Evolutionary conservation across 1,140 invertebrate genomes (phyloP).

Genomic region (Cotesia glomerata): DNA sequence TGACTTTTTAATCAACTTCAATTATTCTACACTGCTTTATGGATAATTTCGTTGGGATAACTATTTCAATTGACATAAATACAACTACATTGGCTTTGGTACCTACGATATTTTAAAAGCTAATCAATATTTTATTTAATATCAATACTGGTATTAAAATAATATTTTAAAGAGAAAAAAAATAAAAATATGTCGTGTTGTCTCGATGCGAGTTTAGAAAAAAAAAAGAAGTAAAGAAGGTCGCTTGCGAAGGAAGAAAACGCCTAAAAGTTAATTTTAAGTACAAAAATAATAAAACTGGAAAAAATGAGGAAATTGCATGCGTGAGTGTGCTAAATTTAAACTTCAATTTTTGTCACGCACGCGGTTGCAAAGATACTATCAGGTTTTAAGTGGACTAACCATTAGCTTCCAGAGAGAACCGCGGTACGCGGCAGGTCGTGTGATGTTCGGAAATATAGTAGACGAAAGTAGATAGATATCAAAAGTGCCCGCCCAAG

Average conservation of each 20-base stretch:
- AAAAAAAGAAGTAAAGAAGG: not conserved
- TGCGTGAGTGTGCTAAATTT: not conserved
- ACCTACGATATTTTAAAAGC: too few species aligned
- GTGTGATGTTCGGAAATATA: not conserved
- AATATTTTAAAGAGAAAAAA: too few species aligned
- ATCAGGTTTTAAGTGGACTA: not conserved
- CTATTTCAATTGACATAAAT: too few species aligned
- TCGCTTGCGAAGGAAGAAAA: too few species aligned
- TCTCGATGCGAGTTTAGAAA: not conserved
- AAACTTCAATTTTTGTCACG: not conserved
- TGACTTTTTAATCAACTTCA: too few species aligned
- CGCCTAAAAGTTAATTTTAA: not conserved
- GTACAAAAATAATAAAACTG: not conserved
- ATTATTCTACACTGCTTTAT: too few species aligned
- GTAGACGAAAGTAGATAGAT: not conserved
- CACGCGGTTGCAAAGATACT: not conserved
- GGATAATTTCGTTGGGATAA: too few species aligned
- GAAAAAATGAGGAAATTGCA: not conserved
- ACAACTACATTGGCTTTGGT: too few species aligned
- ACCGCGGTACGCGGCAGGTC: not conserved
- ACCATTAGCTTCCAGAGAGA: not conserved
- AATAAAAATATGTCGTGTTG: too few species aligned
- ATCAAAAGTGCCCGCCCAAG: conserved; percentile 14
- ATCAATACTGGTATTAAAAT: too few species aligned
- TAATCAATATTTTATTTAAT: too few species aligned